These are phyloP conservation scores for Rhizoglyphus robini DNA, from an alignment of 1,140 invertebrate genomes.

Conservation along the genomic window DNA sequence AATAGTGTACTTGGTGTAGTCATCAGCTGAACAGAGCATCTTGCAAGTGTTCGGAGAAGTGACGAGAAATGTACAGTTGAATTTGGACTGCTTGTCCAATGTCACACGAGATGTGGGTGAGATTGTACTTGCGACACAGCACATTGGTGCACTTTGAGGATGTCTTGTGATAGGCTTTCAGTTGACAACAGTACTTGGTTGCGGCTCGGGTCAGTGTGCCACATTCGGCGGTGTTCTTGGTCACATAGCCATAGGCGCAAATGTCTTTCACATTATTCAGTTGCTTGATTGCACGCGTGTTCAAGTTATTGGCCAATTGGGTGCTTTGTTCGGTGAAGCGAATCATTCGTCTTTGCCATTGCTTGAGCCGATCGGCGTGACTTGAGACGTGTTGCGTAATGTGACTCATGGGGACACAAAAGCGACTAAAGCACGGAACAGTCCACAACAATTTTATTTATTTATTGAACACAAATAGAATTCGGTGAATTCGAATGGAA, in stretches of 20 bases:
- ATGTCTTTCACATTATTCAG: background rate
- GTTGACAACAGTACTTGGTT: background rate
- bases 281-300: background rate
- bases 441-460: too few relatives aligned
- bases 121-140: background rate
- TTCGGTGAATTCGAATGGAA: too few relatives aligned
- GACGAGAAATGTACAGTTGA: background rate
- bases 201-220: background rate
- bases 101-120: background rate
- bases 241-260: background rate
- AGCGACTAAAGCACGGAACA: too few relatives aligned
- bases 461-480: too few relatives aligned
- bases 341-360: background rate
- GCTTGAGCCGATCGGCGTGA: background rate
- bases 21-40: background rate
- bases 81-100: background rate
- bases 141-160: background rate
- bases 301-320: background rate
- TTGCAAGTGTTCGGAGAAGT: background rate
- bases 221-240: background rate
- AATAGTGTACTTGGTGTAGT: background rate
- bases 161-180: background rate
- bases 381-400: too few relatives aligned
- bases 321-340: background rate
- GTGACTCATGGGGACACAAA: too few relatives aligned